Base-by-base conservation (phyloP, 2,888 invertebrate species). In the Pollenia griseotomentosa region DNA sequence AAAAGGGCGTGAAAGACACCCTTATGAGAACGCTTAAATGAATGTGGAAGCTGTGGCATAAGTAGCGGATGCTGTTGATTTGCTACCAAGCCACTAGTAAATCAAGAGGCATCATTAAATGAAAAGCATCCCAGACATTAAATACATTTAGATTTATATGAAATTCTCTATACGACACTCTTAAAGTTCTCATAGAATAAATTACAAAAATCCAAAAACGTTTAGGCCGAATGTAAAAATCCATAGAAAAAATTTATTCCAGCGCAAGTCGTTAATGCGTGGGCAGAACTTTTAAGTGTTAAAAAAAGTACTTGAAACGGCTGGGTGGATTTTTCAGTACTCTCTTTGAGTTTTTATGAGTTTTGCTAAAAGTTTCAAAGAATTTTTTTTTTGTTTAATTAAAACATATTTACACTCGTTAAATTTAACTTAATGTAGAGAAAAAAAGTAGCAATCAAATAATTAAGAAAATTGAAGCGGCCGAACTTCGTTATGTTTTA, bases 41-140 rank as follows among this genome's bases (percentile, higher is more conserved):
- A 16, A 53, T 16, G 33, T 53, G 11, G 5, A 61, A 33, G 16
- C 19, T 79, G 59, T 48, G 53, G 57, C 59, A 74, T 65, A 63
- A 70, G 71, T 70, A 81, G 81, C 87, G 87, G 87, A 87, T 84
- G 87, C 84, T 81, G 87, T 42, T 87, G 83, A 84, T 87, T 87
- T 83, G 73, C 65, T 65, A 48, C 79, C 48, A 65, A 48, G 40
- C 66, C 48, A 11, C 66, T 33, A 75, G 57, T 71, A 83, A 83
- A 86, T 80, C 83, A 86, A 78, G 77, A 78, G 73, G 73, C 78
- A 78, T 57, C 78, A 51, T 66, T 73, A 57, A 83, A 83, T 63
- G 44, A 65, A 78, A 78, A 63, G 78, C 71, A 71, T 77, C 57
- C 61, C 71, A 79, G 66, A 79, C 66, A 59, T 66, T 73, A 66